Conservation (phyloP, 2,113 vertebrate species). For the Macquaria australasica region DNA sequence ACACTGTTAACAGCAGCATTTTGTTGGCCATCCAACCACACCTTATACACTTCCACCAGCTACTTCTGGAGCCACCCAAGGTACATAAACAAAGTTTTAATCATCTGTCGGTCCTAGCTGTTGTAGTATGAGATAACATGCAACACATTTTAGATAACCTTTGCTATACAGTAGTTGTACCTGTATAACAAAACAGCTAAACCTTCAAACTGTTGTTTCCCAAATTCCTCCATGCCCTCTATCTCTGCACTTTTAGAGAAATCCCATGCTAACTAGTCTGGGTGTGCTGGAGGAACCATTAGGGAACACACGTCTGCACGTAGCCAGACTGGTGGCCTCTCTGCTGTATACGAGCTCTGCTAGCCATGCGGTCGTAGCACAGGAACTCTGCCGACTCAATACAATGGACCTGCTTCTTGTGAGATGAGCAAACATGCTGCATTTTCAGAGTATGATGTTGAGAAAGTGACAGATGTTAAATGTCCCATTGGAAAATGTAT, state of each 20-base stretch:
- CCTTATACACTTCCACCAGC: constrained; percentile 94
- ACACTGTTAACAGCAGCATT: constrained; percentile 91
- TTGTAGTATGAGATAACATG: neutral
- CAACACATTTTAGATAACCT: neutral
- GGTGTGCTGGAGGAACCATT: constrained; percentile 94
- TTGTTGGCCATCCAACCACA: constrained; percentile 91
- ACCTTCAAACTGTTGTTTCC: neutral
- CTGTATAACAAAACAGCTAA: neutral
- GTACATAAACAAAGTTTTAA: constrained; percentile 76
- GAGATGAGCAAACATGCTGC: constrained; percentile 70
- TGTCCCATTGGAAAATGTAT: neutral
- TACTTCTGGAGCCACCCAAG: constrained; percentile 95
- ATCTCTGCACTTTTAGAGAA: constrained; percentile 80
- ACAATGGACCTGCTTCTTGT: constrained; percentile 94
- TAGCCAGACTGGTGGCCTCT: constrained; percentile 92
- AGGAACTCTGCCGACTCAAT: constrained; percentile 93
- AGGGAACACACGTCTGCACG: constrained; percentile 93
- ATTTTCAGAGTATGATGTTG: neutral
- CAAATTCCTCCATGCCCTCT: neutral
- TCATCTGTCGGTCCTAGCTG: neutral
- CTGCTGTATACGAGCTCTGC: constrained; percentile 91
- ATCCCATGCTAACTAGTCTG: constrained; percentile 92
- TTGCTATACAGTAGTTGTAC: neutral
- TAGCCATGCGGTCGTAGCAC: constrained; percentile 89
- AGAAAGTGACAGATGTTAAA: neutral